Percentiles rank a stretch among this genome's conserved stretches.
phyloP scores from a whole-genome alignment of 2,888 invertebrate species.

The Oegoconia quadripuncta region DNA sequence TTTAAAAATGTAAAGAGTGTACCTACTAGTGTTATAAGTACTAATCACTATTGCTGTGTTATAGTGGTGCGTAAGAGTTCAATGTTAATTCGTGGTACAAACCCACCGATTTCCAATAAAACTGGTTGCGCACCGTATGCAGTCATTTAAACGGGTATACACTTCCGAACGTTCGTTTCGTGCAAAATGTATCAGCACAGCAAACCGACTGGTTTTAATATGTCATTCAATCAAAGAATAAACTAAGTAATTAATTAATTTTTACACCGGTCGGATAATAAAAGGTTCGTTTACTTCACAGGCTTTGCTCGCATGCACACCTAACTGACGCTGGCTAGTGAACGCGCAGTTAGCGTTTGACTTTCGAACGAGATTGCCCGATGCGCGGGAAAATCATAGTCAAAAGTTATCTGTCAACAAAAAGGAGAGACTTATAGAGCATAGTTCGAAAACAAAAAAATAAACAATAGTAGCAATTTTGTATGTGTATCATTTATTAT shows the following conservation, averaged over 20 bases:
- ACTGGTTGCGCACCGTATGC: constrained; percentile 20
- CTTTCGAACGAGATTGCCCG: constrained; percentile 61
- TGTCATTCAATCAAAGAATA: constrained; percentile 20
- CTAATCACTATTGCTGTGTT: background rate
- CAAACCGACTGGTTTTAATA: constrained; percentile 28
- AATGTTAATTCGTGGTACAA: constrained; percentile 16
- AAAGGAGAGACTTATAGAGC: constrained; percentile 19
- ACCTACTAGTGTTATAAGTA: background rate
- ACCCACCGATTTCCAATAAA: constrained; percentile 23
- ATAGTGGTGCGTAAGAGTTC: constrained; percentile 14
- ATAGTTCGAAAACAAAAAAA: constrained; percentile 6
- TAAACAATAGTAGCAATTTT: constrained; percentile 7
- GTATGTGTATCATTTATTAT: constrained; percentile 17
- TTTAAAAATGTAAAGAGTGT: too few species aligned
- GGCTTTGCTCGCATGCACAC: constrained; percentile 42
- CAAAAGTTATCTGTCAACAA: constrained; percentile 25
- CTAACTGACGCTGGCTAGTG: constrained; percentile 48
- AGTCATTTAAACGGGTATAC: constrained; percentile 14
- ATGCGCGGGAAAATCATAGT: constrained; percentile 36
- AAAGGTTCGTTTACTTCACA: constrained; percentile 34
- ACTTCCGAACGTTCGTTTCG: constrained; percentile 9
- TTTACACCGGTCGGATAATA: constrained; percentile 42
- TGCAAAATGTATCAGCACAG: constrained; percentile 15
- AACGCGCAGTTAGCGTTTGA: constrained; percentile 63
- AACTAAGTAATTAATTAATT: constrained; percentile 35